These are phyloP conservation scores for Campylorhamphus procurvoides DNA, from an alignment of 2,113 vertebrate genomes.

Conservation along the genomic window DNA sequence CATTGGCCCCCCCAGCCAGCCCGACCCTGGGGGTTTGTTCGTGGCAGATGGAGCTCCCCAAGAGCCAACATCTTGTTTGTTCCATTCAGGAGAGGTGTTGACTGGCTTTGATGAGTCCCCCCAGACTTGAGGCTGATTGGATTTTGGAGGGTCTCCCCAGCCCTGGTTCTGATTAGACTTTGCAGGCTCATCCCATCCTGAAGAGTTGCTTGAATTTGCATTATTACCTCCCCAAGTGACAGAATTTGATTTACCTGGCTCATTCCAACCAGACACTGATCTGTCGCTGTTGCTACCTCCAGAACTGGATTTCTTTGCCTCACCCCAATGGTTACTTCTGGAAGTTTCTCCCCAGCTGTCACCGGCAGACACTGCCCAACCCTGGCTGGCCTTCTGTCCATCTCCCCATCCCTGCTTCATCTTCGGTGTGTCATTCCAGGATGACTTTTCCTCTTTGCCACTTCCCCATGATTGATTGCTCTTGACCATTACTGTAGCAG, in stretches of 20 bases:
- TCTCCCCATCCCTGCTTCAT: slow-evolving; percentile 85
- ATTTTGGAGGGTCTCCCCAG: slow-evolving; percentile 86
- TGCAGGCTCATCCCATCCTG: slow-evolving; percentile 82
- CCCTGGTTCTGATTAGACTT: slow-evolving; percentile 83
- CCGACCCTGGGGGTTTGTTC: slow-evolving; percentile 73
- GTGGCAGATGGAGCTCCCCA: slow-evolving; percentile 76
- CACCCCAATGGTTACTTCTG: slow-evolving; percentile 89
- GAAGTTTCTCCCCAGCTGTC: slow-evolving; percentile 82
- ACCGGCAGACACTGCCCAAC: slow-evolving; percentile 79
- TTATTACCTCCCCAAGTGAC: slow-evolving; percentile 86
- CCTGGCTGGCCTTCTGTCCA: slow-evolving; percentile 74
- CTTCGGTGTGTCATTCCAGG: slow-evolving; percentile 90
- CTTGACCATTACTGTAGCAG: slow-evolving; percentile 82
- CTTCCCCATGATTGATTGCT: slow-evolving; percentile 82
- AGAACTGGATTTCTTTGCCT: slow-evolving; percentile 86
- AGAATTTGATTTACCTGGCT: slow-evolving; percentile 81
- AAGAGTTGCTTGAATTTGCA: slow-evolving; percentile 78
- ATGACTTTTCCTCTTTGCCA: slow-evolving; percentile 81
- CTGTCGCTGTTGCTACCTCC: slow-evolving; percentile 89
- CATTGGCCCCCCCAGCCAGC: slow-evolving; percentile 91
- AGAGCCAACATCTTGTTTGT: slow-evolving; percentile 85
- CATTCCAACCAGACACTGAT: slow-evolving; percentile 91
- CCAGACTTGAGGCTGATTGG: slow-evolving; percentile 81
- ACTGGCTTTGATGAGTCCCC: slow-evolving; percentile 82
- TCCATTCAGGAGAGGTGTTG: slow-evolving; percentile 87